These are phyloP conservation scores for Uloborus diversus DNA, from an alignment of 1,140 invertebrate genomes.

Conservation along the genomic window DNA sequence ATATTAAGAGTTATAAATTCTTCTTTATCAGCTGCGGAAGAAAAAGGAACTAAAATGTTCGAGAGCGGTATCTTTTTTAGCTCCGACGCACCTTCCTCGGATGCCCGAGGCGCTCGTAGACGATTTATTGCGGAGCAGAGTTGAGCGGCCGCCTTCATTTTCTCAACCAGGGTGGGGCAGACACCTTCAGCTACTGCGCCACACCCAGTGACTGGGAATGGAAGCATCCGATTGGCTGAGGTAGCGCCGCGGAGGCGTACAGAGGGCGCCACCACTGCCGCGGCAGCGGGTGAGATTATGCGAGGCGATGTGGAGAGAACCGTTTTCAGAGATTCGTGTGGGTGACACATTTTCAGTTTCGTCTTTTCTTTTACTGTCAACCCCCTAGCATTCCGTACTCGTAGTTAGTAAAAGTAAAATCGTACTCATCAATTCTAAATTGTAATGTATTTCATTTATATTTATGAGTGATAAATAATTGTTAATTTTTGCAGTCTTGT, in stretches of 20 bases:
- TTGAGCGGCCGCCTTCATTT: constrained; percentile 46
- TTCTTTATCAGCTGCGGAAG: not conserved
- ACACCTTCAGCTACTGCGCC: constrained; percentile 42
- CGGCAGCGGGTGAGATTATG: not conserved
- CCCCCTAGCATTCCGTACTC: too few species aligned
- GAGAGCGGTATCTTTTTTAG: constrained; percentile 29
- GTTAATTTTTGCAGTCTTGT: too few species aligned
- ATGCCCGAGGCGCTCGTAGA: not conserved
- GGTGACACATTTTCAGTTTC: too few species aligned
- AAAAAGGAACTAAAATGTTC: not conserved
- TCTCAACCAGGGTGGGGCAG: constrained; percentile 33
- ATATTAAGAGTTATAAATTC: constrained; percentile 4
- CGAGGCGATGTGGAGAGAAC: too few species aligned
- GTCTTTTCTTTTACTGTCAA: too few species aligned
- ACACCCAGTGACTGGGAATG: constrained; percentile 39
- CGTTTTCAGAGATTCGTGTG: too few species aligned
- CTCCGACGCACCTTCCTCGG: not conserved
- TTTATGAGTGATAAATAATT: too few species aligned
- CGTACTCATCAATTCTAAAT: too few species aligned
- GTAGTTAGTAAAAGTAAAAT: too few species aligned
- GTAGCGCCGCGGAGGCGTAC: constrained; percentile 7
- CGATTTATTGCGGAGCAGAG: not conserved
- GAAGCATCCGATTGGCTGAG: constrained; percentile 40
- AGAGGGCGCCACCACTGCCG: constrained; percentile 37
- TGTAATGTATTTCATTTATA: too few species aligned